A percentile compares a stretch with the other conserved stretches of the same genome.
Evolutionary conservation across 2,113 vertebrate genomes (phyloP).

Genomic region (Pedetes capensis): DNA sequence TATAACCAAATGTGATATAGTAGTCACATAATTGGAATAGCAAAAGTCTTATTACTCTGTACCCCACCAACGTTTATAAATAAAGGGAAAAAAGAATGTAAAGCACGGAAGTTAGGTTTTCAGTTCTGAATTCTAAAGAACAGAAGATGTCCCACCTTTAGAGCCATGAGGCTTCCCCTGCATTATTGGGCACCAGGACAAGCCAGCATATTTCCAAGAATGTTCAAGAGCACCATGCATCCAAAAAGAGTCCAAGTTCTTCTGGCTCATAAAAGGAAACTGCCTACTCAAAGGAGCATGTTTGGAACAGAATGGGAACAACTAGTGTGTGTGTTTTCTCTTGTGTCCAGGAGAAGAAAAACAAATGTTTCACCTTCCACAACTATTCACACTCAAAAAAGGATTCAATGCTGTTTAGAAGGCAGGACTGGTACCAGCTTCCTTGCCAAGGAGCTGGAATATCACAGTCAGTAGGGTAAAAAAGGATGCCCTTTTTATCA

Average conservation of each 20-base stretch:
- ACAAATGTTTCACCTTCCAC: not conserved
- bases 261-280: not conserved
- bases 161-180: not conserved
- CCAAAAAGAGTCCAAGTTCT: not conserved
- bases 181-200: not conserved
- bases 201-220: not conserved
- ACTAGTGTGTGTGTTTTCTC: not conserved
- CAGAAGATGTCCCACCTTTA: not conserved
- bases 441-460: not conserved
- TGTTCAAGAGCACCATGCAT: rapidly evolving
- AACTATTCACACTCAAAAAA: not conserved
- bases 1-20: no score
- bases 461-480: not conserved
- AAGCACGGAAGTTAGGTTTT: not conserved
- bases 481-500: not conserved
- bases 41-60: no score
- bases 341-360: not conserved
- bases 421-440: not conserved
- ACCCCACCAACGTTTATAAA: no score
- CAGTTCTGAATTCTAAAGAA: not conserved
- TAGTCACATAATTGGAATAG: no score
- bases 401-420: rapidly evolving
- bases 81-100: not conserved
- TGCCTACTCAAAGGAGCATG: not conserved
- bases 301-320: rapidly evolving